Conservation (phyloP, 2,888 invertebrate genomes). For the Anoplius nigerrimus region DNA sequence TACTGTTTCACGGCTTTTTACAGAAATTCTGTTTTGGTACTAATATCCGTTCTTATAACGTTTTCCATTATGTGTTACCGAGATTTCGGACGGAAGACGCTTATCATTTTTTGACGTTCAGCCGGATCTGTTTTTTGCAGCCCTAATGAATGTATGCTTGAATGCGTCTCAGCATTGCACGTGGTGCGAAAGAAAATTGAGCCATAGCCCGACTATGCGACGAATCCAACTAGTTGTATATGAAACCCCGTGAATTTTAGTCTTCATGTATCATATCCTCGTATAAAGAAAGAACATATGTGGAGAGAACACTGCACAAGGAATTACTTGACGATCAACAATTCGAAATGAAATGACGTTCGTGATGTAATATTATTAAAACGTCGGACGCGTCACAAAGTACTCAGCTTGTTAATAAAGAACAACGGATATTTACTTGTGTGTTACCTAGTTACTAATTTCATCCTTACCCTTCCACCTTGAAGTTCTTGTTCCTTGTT, state of each 20-base stretch:
- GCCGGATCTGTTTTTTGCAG: not conserved
- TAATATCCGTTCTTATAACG: too few species aligned
- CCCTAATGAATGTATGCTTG: slow-evolving; percentile 5
- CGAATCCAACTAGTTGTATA: slow-evolving; percentile 36
- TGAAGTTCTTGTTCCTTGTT: too few species aligned
- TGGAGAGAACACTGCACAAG: slow-evolving; percentile 1
- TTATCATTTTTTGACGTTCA: too few species aligned
- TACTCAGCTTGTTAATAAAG: slow-evolving; percentile 47
- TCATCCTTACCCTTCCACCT: too few species aligned
- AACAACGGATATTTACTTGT: slow-evolving; percentile 24
- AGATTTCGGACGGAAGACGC: too few species aligned
- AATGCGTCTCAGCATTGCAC: not conserved
- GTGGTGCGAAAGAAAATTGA: not conserved
- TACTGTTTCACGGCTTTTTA: too few species aligned
- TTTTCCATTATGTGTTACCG: too few species aligned
- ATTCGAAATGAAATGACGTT: slow-evolving; percentile 21
- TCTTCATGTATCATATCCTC: slow-evolving; percentile 45
- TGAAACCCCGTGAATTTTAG: slow-evolving; percentile 33
- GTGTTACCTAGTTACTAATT: too few species aligned
- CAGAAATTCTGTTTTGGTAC: too few species aligned
- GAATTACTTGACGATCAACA: not conserved
- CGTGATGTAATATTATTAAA: slow-evolving; percentile 13
- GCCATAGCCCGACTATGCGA: slow-evolving; percentile 11
- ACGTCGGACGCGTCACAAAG: slow-evolving; percentile 33
- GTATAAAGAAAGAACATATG: slow-evolving; percentile 18